phyloP scores from a whole-genome alignment of 2,797 vertebrate genomes.

The Forpus xanthops region DNA sequence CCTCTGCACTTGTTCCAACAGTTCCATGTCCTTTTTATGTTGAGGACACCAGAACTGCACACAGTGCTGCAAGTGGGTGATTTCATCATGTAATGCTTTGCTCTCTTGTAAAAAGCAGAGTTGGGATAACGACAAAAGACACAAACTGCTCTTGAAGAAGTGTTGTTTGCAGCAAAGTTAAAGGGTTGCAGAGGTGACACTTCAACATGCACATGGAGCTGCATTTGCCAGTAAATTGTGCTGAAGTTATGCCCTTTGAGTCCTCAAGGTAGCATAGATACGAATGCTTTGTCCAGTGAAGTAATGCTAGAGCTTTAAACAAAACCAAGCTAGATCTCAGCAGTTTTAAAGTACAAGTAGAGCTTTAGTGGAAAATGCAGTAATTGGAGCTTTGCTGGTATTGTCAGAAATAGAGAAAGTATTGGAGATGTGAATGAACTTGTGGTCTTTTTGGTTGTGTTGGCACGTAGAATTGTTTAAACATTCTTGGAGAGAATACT shows the following conservation, averaged over 20 bases:
- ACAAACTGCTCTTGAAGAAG: background rate
- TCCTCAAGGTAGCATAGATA: background rate
- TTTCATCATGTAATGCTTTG: background rate
- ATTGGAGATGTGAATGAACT: rapidly evolving
- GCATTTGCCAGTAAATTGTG: background rate
- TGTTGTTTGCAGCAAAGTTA: background rate
- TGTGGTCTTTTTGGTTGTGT: background rate
- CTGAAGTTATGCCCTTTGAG: background rate
- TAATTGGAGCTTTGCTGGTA: background rate
- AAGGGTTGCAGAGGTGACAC: background rate
- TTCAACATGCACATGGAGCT: rapidly evolving
- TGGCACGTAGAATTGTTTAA: background rate
- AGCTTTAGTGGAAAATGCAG: background rate
- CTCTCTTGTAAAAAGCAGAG: background rate
- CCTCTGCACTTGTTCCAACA: background rate
- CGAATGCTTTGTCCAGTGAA: background rate
- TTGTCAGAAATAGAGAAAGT: background rate
- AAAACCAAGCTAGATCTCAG: background rate
- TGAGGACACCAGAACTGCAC: background rate
- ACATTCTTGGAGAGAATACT: background rate
- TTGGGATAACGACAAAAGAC: background rate
- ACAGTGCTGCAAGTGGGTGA: background rate
- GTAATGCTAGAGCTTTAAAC: background rate
- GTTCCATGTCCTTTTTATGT: background rate
- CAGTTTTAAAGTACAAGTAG: background rate